phyloP scores from a whole-genome alignment of 1,140 invertebrate genomes.

The Macrotrachela quadricornifera region DNA sequence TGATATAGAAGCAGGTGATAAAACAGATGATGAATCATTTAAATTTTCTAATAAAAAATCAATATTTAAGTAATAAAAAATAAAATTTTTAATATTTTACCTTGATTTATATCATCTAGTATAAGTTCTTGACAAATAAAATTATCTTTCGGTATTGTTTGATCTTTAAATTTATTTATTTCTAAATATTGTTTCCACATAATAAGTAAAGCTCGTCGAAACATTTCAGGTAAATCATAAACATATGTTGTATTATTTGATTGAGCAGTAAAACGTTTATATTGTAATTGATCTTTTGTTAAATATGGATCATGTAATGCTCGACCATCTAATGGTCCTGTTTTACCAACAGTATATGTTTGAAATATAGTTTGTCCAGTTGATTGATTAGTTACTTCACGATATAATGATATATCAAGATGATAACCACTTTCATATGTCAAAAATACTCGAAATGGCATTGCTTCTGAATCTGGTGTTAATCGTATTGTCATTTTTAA shows the following conservation, averaged over 20 bases:
- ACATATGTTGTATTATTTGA: constrained; percentile 76
- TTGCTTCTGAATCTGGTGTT: constrained; percentile 36
- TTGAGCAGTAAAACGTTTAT: constrained; percentile 88
- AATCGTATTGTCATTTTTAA: constrained; percentile 53
- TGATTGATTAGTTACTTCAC: constrained; percentile 62
- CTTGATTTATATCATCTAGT: too few species aligned
- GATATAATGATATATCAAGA: constrained; percentile 76
- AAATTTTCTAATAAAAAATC: too few species aligned
- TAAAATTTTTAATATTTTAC: too few species aligned
- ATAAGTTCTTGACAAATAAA: too few species aligned
- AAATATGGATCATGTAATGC: constrained; percentile 82
- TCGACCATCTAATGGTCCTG: constrained; percentile 67
- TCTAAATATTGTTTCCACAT: constrained; percentile 3
- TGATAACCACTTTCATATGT: constrained; percentile 90
- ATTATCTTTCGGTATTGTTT: too few species aligned
- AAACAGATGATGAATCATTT: too few species aligned
- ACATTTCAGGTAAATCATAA: constrained; percentile 92
- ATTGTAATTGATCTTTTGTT: constrained; percentile 89
- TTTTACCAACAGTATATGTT: neutral
- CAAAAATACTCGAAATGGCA: constrained; percentile 67
- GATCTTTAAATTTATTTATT: too few species aligned
- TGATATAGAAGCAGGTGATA: too few species aligned
- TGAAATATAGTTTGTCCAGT: constrained; percentile 44
- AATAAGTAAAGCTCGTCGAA: constrained; percentile 43
- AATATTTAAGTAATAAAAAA: too few species aligned